Evolutionary conservation across 2,113 vertebrate species (phyloP).

Genomic region (Diphyllodes magnificus): DNA sequence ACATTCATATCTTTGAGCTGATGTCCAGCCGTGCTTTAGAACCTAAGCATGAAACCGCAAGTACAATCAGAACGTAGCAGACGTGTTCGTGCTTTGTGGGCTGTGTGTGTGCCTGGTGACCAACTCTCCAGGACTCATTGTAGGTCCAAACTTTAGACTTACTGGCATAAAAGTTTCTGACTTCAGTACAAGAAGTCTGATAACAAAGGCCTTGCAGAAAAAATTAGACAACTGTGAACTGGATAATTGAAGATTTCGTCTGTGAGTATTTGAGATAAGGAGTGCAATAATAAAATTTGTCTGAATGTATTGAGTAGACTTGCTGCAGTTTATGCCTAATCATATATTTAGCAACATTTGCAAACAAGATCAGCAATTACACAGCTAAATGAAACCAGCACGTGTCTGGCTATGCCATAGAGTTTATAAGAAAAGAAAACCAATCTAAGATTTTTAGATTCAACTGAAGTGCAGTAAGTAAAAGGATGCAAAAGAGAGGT

Average conservation of each 20-base stretch:
- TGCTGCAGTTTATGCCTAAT: neutral
- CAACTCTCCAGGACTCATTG: no score
- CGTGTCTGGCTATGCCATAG: neutral
- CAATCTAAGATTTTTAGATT: neutral
- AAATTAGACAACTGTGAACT: neutral
- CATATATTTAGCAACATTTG: conserved; percentile 22
- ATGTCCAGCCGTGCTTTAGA: neutral
- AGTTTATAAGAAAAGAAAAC: neutral
- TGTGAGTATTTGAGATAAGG: neutral
- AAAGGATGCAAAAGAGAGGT: neutral
- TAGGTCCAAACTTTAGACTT: neutral
- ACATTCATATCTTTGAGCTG: neutral
- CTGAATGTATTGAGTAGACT: neutral
- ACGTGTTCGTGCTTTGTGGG: rapidly evolving
- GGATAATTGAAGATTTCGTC: neutral
- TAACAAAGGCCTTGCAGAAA: neutral
- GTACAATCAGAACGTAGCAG: neutral
- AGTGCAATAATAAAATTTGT: conserved; percentile 13
- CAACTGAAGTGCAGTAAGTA: neutral
- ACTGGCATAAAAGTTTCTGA: neutral
- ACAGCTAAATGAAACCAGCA: neutral
- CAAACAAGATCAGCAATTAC: conserved; percentile 29
- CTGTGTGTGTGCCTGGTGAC: neutral
- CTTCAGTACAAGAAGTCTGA: neutral
- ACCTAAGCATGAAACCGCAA: neutral